phyloP scores from a whole-genome alignment of 1,140 invertebrate species.

The Drosophila lacteicornis region DNA sequence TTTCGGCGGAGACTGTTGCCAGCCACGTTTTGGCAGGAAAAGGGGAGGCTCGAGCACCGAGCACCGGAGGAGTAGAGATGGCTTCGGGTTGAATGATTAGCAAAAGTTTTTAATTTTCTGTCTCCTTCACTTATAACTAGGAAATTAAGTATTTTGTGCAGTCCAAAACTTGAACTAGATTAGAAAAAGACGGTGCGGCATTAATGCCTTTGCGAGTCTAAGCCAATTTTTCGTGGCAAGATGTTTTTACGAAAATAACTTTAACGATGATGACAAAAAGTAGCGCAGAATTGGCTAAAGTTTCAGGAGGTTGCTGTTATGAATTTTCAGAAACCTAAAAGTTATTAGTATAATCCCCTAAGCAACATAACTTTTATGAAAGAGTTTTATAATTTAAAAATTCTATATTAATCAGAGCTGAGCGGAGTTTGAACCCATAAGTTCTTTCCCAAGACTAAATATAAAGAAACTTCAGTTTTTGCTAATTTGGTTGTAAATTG shows the following conservation, averaged over 20 bases:
- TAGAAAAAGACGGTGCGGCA: constrained; percentile 9
- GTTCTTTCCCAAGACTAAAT: too few relatives aligned
- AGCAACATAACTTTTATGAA: background rate
- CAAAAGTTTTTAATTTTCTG: constrained; percentile 53
- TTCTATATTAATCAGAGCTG: background rate
- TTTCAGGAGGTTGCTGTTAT: background rate
- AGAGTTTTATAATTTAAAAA: background rate
- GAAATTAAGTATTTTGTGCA: constrained; percentile 34
- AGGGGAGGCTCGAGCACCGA: background rate
- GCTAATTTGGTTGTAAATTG: too few relatives aligned
- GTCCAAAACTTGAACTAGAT: constrained; percentile 34
- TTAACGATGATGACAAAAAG: constrained; percentile 21
- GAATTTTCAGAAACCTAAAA: background rate
- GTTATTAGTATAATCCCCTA: background rate
- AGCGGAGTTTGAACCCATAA: too few relatives aligned
- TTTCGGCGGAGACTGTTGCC: constrained; percentile 31
- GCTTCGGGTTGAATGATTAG: constrained; percentile 54
- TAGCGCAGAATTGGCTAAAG: background rate
- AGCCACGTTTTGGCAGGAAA: constrained; percentile 28
- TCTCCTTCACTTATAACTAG: constrained; percentile 41
- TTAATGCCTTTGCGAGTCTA: constrained; percentile 20
- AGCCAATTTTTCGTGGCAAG: constrained; percentile 9
- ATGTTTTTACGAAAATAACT: constrained; percentile 15
- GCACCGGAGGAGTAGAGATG: constrained; percentile 8
- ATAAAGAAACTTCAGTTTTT: too few relatives aligned